Base-by-base conservation (phyloP, 2,888 invertebrate species). In the Cyclophora albipunctata region DNA sequence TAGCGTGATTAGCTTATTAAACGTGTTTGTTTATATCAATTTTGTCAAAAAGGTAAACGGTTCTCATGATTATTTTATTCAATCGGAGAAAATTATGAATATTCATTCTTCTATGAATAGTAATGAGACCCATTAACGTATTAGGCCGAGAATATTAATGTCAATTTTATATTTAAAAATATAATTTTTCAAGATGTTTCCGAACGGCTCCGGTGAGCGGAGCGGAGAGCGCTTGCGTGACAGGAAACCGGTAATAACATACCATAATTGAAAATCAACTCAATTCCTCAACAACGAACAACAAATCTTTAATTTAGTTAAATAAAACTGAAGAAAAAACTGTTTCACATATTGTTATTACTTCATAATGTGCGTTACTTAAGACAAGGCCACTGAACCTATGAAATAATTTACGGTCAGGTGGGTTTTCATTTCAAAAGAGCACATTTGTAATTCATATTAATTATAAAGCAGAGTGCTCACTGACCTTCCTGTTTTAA, bases 401-500 rank as follows among this genome's bases (percentile, higher is more conserved):
- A 77, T 81, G 81, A 84, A 83, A 82, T 81, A 75, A 80, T 81
- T 81, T 76, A 86, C 85, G 86, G 73, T 85, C 78, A 78, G 84
- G 72, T 82, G 80, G 62, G 65, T 79, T 78, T 77, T 78, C 66
- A 71, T 86, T 85, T 84, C 82, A 83, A 79, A 84, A 84, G 73
- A 74, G 64, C 74, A 67, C 74, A 75, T 80, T 83, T 77, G 75
- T 80, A 84, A 83, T 83, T 83, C 77, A 79, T 79, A 81, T 79
- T 80, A 79, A 84, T 82, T 82, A 84, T 75, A 77, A 73, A 78
- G 69, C 74, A 73, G 66, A 69, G 78, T 85, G 83, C 84, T 81
- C 82, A 85, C 79, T 88, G 87, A 88, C 87, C 87, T 87, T 84
- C 82, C 81, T 72, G 77, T 73, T 82, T 78, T 87, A 87, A 87